These are phyloP conservation scores for Zaprionus nigranus DNA, from an alignment of 1,140 invertebrate species.

Conservation along the genomic window DNA sequence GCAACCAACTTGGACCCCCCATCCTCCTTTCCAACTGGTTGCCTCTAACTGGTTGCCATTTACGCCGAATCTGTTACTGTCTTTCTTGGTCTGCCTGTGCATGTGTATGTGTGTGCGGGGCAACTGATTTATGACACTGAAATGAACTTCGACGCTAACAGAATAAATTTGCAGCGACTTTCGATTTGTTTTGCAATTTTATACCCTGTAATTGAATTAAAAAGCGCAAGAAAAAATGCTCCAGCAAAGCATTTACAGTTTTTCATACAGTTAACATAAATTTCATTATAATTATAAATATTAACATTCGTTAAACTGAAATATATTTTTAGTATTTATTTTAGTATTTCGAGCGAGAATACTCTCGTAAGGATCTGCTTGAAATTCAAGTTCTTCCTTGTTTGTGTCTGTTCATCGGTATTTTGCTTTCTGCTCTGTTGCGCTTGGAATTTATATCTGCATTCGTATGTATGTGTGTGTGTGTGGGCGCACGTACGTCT, in stretches of 20 bases:
- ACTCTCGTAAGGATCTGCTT: background rate
- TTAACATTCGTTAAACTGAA: no score
- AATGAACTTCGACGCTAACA: slow-evolving; percentile 80
- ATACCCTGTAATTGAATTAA: background rate
- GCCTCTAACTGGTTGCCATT: slow-evolving; percentile 4
- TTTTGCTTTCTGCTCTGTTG: slow-evolving; percentile 25
- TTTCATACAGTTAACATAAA: background rate
- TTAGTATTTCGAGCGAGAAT: background rate
- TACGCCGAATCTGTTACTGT: slow-evolving; percentile 18
- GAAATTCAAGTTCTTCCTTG: background rate
- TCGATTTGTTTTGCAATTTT: slow-evolving; percentile 60
- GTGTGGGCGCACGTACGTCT: slow-evolving; percentile 26
- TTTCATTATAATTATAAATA: background rate
- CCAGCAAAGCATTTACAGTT: background rate
- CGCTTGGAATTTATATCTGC: slow-evolving; percentile 45
- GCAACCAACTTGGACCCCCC: background rate
- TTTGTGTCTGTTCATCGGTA: slow-evolving; percentile 32
- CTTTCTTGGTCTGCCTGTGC: background rate
- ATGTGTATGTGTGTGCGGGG: slow-evolving; percentile 17
- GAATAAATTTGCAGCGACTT: slow-evolving; percentile 72
- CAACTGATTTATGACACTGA: slow-evolving; percentile 80
- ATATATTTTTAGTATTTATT: no score
- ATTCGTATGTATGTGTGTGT: background rate
- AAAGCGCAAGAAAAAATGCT: background rate
- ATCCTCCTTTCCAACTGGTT: background rate